phyloP scores from a whole-genome alignment of 2,797 vertebrate species.

The Crax fasciolata region DNA sequence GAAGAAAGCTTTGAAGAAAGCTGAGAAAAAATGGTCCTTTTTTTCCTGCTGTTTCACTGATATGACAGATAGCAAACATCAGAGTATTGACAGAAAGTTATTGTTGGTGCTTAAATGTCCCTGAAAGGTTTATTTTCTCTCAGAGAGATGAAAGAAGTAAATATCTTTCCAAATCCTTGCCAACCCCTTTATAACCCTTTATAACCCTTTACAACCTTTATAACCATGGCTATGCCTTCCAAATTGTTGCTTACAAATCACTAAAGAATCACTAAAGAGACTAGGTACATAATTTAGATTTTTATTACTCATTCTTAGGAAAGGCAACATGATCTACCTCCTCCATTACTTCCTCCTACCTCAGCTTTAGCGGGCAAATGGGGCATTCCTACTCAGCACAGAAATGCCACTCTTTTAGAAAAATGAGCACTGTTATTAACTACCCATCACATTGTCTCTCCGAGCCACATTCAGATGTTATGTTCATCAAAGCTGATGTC shows the following conservation, averaged over 20 bases:
- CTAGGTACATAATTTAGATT: not conserved
- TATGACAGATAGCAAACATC: not conserved
- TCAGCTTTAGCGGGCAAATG: not conserved
- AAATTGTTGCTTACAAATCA: constrained; percentile 22
- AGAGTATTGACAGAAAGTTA: constrained; percentile 1
- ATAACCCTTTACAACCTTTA: too few relatives aligned
- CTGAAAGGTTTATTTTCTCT: constrained; percentile 33
- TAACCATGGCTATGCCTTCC: not conserved
- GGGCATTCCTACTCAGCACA: not conserved
- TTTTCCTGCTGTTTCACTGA: not conserved
- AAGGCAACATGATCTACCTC: not conserved
- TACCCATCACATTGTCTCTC: not conserved
- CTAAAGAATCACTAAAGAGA: not conserved
- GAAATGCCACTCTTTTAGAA: not conserved
- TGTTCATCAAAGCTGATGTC: not conserved
- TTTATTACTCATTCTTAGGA: not conserved
- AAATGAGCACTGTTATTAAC: not conserved
- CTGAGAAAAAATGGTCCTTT: not conserved
- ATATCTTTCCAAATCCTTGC: not conserved
- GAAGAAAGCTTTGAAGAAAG: not conserved
- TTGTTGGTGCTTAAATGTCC: not conserved
- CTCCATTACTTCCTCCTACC: not conserved
- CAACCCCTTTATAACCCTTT: not conserved
- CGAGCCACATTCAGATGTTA: not conserved
- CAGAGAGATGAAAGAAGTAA: constrained; percentile 32